phyloP scores from a whole-genome alignment of 2,113 vertebrate genomes.

The Rallus limicola region DNA sequence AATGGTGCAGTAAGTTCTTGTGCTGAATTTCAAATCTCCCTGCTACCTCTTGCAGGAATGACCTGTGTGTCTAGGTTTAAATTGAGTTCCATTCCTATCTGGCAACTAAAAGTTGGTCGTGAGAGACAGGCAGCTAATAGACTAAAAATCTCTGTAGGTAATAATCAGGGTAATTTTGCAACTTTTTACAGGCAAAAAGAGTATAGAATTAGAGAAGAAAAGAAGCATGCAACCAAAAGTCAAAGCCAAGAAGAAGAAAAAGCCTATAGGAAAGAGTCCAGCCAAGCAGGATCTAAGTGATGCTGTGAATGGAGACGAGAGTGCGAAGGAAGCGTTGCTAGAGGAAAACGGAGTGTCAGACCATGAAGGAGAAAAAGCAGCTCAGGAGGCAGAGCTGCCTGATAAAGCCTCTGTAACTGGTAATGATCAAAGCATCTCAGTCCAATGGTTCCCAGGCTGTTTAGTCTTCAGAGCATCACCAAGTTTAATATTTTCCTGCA shows the following conservation, averaged over 20 bases:
- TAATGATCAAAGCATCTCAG: not conserved
- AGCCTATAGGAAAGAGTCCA: constrained; percentile 29
- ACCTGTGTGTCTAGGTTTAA: not conserved
- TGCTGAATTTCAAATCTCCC: not conserved
- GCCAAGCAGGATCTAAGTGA: constrained; percentile 54
- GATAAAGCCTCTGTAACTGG: constrained; percentile 15
- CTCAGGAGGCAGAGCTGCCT: constrained; percentile 28
- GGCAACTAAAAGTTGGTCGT: not conserved
- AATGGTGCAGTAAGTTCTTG: not conserved
- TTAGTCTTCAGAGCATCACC: not conserved
- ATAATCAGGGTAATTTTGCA: not conserved
- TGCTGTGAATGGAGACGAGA: constrained; percentile 62
- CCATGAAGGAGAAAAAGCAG: constrained; percentile 75
- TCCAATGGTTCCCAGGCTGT: not conserved
- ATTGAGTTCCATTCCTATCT: not conserved
- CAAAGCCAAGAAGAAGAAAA: constrained; percentile 89
- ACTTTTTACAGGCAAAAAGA: constrained; percentile 86
- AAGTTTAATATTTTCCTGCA: not conserved
- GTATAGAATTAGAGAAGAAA: constrained; percentile 85
- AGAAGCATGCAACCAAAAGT: constrained; percentile 73
- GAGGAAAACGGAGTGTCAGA: constrained; percentile 74
- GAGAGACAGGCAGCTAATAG: not conserved
- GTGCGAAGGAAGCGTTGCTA: constrained; percentile 5
- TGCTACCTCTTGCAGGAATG: not conserved
- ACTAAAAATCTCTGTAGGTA: not conserved